Percentiles rank a stretch among this genome's conserved stretches.
Conservation (phyloP, 2,113 vertebrate species). For the Sigmodon hispidus region DNA sequence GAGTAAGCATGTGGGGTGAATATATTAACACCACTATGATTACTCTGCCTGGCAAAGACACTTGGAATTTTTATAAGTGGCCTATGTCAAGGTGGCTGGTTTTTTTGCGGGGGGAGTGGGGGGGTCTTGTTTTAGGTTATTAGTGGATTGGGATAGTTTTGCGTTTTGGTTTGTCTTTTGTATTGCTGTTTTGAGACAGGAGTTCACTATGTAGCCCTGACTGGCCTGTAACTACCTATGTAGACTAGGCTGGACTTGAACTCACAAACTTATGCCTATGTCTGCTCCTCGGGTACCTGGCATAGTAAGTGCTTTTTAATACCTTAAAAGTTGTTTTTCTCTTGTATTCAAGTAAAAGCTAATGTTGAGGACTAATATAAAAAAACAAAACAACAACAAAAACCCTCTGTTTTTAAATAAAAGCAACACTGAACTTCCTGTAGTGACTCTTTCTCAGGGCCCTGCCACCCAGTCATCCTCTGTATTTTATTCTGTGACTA, state of each 20-base stretch:
- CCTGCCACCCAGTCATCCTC: neutral
- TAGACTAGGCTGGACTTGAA: neutral
- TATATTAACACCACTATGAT: neutral
- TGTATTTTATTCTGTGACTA: neutral
- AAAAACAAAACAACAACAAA: too few species aligned
- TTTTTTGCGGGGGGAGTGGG: neutral
- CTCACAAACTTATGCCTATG: neutral
- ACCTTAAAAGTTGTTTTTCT: neutral
- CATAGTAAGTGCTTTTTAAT: neutral
- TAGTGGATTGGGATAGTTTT: neutral
- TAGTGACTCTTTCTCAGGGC: neutral
- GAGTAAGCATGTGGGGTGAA: neutral
- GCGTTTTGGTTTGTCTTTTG: neutral
- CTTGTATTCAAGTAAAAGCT: constrained; percentile 45
- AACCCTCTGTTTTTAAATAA: neutral
- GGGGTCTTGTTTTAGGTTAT: neutral
- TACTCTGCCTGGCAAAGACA: neutral
- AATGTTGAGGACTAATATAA: neutral
- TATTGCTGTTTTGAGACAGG: neutral
- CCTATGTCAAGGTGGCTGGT: neutral
- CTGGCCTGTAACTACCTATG: neutral
- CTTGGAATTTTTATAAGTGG: neutral
- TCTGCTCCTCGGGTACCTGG: neutral
- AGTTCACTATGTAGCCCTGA: neutral
- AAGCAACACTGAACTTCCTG: neutral